phyloP scores from a whole-genome alignment of 1,140 invertebrate species.

The Daktulosphaira vitifoliae region DNA sequence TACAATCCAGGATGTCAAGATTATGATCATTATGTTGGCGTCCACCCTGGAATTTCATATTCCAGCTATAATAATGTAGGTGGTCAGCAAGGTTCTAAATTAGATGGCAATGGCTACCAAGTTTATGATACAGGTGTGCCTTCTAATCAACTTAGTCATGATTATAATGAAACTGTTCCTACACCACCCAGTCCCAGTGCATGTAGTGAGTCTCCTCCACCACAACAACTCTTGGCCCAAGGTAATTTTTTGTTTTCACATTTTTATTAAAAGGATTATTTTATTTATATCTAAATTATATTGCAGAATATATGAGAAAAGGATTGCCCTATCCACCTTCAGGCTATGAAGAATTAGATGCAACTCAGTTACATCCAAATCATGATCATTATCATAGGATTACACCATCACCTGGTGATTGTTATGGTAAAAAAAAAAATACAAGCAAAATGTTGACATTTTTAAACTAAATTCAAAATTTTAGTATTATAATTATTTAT shows the following conservation, averaged over 20 bases:
- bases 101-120: slow-evolving; percentile 46
- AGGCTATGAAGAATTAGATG: slow-evolving; percentile 58
- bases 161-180: slow-evolving; percentile 47
- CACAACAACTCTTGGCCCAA: slow-evolving; percentile 45
- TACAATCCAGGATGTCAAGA: slow-evolving; percentile 21
- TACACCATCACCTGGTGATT: slow-evolving; percentile 58
- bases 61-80: slow-evolving; percentile 7
- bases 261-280: neutral
- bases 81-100: slow-evolving; percentile 40
- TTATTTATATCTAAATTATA: neutral
- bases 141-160: slow-evolving; percentile 12
- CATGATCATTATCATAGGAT: slow-evolving; percentile 58
- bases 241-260: too few species aligned
- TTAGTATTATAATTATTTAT: neutral
- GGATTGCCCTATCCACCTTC: slow-evolving; percentile 49
- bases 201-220: slow-evolving; percentile 52
- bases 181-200: slow-evolving; percentile 53
- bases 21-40: slow-evolving; percentile 15
- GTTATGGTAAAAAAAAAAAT: slow-evolving; percentile 50
- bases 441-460: neutral
- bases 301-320: slow-evolving; percentile 43
- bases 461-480: neutral
- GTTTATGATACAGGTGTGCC: slow-evolving; percentile 48
- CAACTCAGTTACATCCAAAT: slow-evolving; percentile 52
- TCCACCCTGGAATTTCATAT: slow-evolving; percentile 11